Percentiles rank a stretch among this genome's conserved stretches.
Conservation (phyloP, 1,140 invertebrate genomes). For the Neodiprion pinetum region DNA sequence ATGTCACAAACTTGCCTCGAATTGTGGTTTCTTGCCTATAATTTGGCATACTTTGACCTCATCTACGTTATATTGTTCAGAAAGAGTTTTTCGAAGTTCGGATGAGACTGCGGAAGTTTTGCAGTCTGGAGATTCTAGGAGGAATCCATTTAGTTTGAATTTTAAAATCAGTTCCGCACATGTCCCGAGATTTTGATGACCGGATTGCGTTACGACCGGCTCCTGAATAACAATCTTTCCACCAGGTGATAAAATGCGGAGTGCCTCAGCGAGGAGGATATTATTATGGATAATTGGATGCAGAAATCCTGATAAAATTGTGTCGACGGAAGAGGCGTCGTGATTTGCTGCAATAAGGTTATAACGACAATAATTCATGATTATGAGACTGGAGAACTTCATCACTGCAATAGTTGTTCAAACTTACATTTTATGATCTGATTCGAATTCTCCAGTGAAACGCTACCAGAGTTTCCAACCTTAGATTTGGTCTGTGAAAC, state of each 20-base stretch:
- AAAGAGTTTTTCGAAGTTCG: slow-evolving; percentile 60
- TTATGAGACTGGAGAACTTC: too few relatives aligned
- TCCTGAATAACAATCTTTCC: slow-evolving; percentile 55
- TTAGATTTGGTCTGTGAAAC: not conserved
- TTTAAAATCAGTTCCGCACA: slow-evolving; percentile 57
- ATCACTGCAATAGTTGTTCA: not conserved
- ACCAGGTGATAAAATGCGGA: slow-evolving; percentile 67
- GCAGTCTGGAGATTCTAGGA: slow-evolving; percentile 51
- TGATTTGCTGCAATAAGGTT: slow-evolving; percentile 55
- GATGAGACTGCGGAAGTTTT: slow-evolving; percentile 53
- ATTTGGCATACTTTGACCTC: slow-evolving; percentile 53
- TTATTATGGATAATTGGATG: slow-evolving; percentile 57
- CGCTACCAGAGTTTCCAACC: not conserved
- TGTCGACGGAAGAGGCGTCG: slow-evolving; percentile 64
- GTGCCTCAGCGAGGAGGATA: slow-evolving; percentile 60
- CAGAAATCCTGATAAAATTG: slow-evolving; percentile 65
- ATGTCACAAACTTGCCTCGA: slow-evolving; percentile 57
- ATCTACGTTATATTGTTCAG: slow-evolving; percentile 67
- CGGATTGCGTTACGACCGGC: slow-evolving; percentile 21
- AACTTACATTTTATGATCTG: slow-evolving; percentile 1
- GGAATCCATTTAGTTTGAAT: slow-evolving; percentile 71
- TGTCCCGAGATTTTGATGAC: slow-evolving; percentile 42
- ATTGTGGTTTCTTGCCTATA: slow-evolving; percentile 69
- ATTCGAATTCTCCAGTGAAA: not conserved
- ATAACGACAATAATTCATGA: too few relatives aligned